Evolutionary conservation across 2,113 vertebrate genomes (phyloP), one percentile per base, ranked within the genome.

Genomic region (Chaetura pelagica): DNA sequence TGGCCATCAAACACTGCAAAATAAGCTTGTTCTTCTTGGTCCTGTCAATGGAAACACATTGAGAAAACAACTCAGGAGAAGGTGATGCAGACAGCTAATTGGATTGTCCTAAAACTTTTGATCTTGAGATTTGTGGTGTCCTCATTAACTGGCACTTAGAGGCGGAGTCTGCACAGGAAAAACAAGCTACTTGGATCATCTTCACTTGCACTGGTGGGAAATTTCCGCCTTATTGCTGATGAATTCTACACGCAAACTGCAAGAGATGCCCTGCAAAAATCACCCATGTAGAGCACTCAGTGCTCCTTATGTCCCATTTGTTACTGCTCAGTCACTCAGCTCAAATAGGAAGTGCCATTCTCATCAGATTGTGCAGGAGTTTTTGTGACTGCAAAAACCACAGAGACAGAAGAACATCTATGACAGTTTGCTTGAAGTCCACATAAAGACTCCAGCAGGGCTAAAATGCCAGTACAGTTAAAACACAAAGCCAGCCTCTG

Each of bases 1-100:
- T 99, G 99, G 5, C 99, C 99, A 52, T 99, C 99, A 77, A 99
- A 99, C 92, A 99, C 99, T 0, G 99, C 99, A 63, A 99, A 99
- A 96, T 99, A 99, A 21, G 99, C 99, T 97, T 99, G 99, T 91
- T 99, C 99, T 93, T 99, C 99, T 96, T 99, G 99, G 96, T 99
- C 99, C 99, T 99, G 97, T 67, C 72, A 62, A 67, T 1, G 61
- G 76, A 95, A 95, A 84, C 66, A 94, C 40, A 84, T 16, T 13
- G 81, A 86, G 76, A 82, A 57, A 77, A 54, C 34, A 77, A 5
- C 73, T 94, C 30, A 48, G 72, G 46, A 32, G 86, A 42, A 77
- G 72, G 52, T 55, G n/a, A 59, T 9, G 57, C 71, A 23, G 46
- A 7, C 30, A 54, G 51, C 54, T 61, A 34, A 19, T 2, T 34